Evolutionary conservation across 2,888 invertebrate genomes (phyloP).

Genomic region (Caprella mutica): DNA sequence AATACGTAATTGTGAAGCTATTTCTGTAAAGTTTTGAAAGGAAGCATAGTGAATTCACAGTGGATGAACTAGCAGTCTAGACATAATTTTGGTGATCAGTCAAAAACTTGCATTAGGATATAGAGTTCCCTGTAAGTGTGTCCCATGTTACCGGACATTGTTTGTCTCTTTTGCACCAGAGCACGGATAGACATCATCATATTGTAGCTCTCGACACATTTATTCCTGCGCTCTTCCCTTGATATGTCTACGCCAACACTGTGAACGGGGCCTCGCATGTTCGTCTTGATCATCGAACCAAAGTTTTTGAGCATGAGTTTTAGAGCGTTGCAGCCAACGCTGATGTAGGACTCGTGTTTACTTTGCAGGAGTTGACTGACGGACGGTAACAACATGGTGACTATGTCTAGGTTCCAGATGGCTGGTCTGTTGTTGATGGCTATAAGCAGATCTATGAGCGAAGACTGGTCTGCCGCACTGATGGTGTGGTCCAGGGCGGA

Average conservation of each 20-base stretch:
- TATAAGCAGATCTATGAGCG: slow-evolving; percentile 77
- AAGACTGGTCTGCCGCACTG: slow-evolving; percentile 69
- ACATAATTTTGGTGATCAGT: no score
- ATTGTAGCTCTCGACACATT: slow-evolving; percentile 78
- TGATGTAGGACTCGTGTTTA: slow-evolving; percentile 92
- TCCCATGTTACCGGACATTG: slow-evolving; percentile 63
- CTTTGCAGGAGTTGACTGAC: slow-evolving; percentile 78
- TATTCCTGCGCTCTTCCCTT: slow-evolving; percentile 83
- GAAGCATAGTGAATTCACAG: no score
- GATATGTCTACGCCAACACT: slow-evolving; percentile 88
- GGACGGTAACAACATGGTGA: slow-evolving; percentile 72
- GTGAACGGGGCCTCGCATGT: slow-evolving; percentile 69
- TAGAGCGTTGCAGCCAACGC: slow-evolving; percentile 72
- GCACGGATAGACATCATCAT: slow-evolving; percentile 66
- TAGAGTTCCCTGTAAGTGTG: slow-evolving; percentile 67
- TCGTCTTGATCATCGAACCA: slow-evolving; percentile 80
- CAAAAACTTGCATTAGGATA: slow-evolving; percentile 51
- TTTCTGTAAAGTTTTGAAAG: no score
- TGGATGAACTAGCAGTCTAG: no score
- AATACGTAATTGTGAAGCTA: no score
- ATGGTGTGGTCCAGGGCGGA: slow-evolving; percentile 73
- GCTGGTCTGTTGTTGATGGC: slow-evolving; percentile 81
- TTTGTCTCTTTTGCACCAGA: slow-evolving; percentile 67
- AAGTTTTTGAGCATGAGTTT: slow-evolving; percentile 84
- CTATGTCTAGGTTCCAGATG: slow-evolving; percentile 87